These are phyloP conservation scores for Microtus californicus DNA, from an alignment of 2,797 vertebrate genomes.

Conservation along the genomic window DNA sequence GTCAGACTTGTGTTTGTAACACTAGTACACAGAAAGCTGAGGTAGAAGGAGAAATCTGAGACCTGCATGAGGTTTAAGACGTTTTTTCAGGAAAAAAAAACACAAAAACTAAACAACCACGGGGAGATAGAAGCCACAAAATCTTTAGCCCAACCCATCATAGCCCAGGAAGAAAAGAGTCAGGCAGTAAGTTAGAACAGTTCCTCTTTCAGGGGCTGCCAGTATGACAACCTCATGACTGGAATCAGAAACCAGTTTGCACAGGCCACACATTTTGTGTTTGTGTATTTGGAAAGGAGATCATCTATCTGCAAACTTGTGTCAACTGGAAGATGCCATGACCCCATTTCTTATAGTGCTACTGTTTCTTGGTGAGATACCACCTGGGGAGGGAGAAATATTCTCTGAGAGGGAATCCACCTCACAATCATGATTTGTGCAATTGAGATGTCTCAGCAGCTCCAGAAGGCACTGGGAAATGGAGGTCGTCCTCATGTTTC, in stretches of 20 bases:
- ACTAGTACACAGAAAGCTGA: background rate
- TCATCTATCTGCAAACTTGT: background rate
- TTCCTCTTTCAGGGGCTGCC: background rate
- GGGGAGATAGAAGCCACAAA: no score
- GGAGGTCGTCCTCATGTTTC: background rate
- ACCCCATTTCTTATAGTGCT: background rate
- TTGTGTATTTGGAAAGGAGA: background rate
- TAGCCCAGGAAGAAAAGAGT: background rate
- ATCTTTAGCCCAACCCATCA: background rate
- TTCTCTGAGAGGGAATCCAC: background rate
- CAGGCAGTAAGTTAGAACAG: background rate
- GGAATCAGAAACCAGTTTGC: fast-evolving
- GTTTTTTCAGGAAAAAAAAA: background rate
- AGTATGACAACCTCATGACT: background rate
- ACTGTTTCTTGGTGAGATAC: background rate
- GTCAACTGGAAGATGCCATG: background rate
- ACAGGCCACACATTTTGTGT: no score
- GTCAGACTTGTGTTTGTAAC: background rate
- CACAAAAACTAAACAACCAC: no score
- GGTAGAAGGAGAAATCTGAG: background rate
- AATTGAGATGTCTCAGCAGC: no score
- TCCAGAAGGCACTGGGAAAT: background rate
- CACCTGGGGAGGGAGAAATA: background rate
- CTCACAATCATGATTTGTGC: background rate
- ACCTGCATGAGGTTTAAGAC: no score